phyloP scores from a whole-genome alignment of 2,797 vertebrate genomes.

The Anguilla marmorata region DNA sequence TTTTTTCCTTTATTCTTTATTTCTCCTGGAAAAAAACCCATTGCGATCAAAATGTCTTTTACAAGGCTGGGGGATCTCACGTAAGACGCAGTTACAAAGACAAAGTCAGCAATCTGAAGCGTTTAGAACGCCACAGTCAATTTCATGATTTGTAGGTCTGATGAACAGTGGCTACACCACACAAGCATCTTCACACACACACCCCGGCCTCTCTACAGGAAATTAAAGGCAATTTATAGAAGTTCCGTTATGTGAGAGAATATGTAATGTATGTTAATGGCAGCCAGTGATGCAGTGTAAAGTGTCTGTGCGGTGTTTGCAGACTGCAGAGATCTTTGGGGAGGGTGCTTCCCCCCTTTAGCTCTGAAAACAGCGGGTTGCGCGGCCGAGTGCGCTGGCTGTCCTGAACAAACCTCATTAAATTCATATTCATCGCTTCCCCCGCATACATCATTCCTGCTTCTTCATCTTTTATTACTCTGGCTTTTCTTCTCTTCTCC shows the following conservation, averaged over 20 bases:
- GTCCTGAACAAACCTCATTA: conserved; percentile 21
- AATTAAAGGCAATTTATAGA: neutral
- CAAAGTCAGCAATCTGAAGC: neutral
- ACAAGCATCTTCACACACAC: too few relatives aligned
- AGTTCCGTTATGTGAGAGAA: neutral
- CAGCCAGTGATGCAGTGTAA: too few relatives aligned
- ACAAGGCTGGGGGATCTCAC: neutral
- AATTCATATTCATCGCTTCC: conserved; percentile 11
- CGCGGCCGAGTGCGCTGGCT: neutral
- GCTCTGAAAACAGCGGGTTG: neutral
- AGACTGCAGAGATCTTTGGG: neutral
- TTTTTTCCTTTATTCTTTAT: neutral
- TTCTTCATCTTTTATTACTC: neutral
- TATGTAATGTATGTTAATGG: neutral
- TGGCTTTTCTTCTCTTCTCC: neutral
- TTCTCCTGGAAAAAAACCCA: neutral
- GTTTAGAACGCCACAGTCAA: too few relatives aligned
- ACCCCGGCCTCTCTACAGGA: too few relatives aligned
- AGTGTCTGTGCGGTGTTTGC: neutral
- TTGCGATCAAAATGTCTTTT: neutral
- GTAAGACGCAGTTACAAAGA: neutral
- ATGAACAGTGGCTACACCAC: too few relatives aligned
- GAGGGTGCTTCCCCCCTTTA: neutral
- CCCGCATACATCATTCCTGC: neutral
- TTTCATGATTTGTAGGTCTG: too few relatives aligned